Conservation (phyloP, 2,888 invertebrate species). For the Drosophila conformis region DNA sequence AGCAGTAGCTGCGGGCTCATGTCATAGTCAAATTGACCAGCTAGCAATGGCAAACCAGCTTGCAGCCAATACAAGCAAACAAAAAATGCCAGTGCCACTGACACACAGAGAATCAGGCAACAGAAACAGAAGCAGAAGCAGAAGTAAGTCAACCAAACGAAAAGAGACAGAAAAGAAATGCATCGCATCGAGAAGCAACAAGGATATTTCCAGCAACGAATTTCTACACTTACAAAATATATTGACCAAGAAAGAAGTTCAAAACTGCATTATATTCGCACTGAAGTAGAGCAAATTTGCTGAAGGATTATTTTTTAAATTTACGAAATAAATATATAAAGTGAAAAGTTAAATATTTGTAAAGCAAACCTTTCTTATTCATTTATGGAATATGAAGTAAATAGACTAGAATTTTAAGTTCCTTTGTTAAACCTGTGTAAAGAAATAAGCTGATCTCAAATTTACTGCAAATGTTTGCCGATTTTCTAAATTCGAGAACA, state of each 20-base stretch:
- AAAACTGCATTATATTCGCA: neutral
- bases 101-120: slow-evolving; percentile 49
- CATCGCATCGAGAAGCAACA: slow-evolving; percentile 31
- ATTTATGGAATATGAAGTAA: neutral
- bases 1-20: slow-evolving; percentile 37
- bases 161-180: slow-evolving; percentile 14
- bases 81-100: slow-evolving; percentile 50
- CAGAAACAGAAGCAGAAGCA: slow-evolving; percentile 7
- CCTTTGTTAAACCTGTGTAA: neutral
- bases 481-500: neutral
- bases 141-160: slow-evolving; percentile 13
- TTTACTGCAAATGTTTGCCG: neutral
- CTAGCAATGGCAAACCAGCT: slow-evolving; percentile 27
- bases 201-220: slow-evolving; percentile 45
- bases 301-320: neutral
- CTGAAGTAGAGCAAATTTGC: neutral
- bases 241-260: neutral
- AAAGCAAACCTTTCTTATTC: neutral
- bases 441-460: neutral
- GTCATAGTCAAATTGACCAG: slow-evolving; percentile 82
- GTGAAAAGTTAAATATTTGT: neutral
- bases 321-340: neutral
- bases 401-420: neutral
- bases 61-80: slow-evolving; percentile 27
- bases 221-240: slow-evolving; percentile 3